A percentile compares a stretch with the other conserved stretches of the same genome.
Evolutionary conservation across 2,888 invertebrate species (phyloP).

Genomic region (Lamproptera curius): DNA sequence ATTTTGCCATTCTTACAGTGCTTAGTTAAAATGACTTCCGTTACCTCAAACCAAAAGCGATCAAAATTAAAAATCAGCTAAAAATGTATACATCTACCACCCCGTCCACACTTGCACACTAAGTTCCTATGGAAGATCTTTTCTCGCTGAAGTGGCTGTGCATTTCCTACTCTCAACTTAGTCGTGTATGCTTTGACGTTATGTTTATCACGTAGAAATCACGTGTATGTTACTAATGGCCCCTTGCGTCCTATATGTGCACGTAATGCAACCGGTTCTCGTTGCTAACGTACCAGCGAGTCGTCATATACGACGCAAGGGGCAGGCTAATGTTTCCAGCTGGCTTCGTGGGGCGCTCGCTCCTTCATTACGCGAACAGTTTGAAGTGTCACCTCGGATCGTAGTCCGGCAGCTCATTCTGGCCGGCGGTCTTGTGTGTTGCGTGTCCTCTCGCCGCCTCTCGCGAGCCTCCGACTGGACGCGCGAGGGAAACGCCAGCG

Average conservation of each 20-base stretch:
- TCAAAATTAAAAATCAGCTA: too few species aligned
- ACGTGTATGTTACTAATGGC: not conserved
- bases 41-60: too few species aligned
- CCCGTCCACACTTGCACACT: too few species aligned
- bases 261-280: not conserved
- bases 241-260: not conserved
- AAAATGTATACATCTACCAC: too few species aligned
- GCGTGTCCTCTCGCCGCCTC: conserved; percentile 57
- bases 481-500: conserved; percentile 32
- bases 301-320: conserved; percentile 1
- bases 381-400: conserved; percentile 56
- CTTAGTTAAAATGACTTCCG: too few species aligned
- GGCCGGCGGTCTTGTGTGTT: conserved; percentile 75
- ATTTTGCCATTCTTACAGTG: too few species aligned
- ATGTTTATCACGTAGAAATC: not conserved
- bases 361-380: conserved; percentile 33
- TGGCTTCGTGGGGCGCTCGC: conserved; percentile 20
- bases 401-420: conserved; percentile 66
- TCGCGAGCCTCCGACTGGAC: conserved; percentile 50
- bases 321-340: conserved; percentile 6
- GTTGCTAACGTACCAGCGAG: not conserved
- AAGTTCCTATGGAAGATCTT: too few species aligned
- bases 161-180: too few species aligned
- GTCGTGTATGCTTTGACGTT: not conserved
- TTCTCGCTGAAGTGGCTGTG: too few species aligned